These are phyloP conservation scores for Sialis fuliginosa DNA, from an alignment of 2,888 invertebrate species.

Conservation along the genomic window DNA sequence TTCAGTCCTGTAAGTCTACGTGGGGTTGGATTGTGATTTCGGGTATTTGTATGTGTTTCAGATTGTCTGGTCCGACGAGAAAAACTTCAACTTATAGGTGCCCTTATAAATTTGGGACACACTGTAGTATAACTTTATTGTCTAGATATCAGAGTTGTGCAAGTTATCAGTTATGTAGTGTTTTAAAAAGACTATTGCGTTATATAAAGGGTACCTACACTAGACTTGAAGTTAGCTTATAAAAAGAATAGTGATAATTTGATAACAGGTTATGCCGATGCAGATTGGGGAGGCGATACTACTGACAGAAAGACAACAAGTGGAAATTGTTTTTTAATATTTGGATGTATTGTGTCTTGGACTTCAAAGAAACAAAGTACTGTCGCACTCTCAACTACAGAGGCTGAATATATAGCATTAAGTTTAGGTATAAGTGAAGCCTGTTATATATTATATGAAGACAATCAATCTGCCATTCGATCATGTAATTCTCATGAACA, in stretches of 20 bases:
- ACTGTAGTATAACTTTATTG: not conserved
- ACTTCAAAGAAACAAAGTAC: not conserved
- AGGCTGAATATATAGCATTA: not conserved
- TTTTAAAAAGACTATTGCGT: too few species aligned
- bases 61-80: too few species aligned
- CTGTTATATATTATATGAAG: not conserved
- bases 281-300: constrained; percentile 4
- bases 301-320: constrained; percentile 3
- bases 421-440: constrained; percentile 1
- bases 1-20: too few species aligned
- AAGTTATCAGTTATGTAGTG: not conserved
- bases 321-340: constrained; percentile 2
- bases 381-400: not conserved
- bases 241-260: not conserved
- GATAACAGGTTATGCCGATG: constrained; percentile 2
- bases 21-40: too few species aligned
- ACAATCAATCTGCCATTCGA: constrained; percentile 1
- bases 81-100: too few species aligned
- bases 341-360: constrained; percentile 3
- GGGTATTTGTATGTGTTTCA: too few species aligned
- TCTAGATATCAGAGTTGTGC: not conserved
- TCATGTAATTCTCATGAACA: constrained; percentile 2
- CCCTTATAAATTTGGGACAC: too few species aligned
- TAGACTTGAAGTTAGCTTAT: not conserved
- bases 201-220: not conserved